Conservation (phyloP, 2,113 vertebrate genomes). For the Telmatochromis brachygnathus region DNA sequence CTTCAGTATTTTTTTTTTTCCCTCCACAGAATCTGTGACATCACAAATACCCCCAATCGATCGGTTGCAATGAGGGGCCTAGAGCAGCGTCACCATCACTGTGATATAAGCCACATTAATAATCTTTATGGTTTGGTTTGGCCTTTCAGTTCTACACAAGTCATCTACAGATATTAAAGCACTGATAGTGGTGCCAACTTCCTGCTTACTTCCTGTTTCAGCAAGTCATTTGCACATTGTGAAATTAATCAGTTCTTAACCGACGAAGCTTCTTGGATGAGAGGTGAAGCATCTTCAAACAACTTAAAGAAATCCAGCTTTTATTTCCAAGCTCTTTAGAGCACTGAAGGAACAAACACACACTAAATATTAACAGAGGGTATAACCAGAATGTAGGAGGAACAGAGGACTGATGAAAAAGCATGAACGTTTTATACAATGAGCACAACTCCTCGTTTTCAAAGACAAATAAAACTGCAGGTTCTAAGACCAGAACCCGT, state of each 20-base stretch:
- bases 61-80: accelerated
- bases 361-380: not conserved
- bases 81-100: not conserved
- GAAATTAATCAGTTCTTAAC: not conserved
- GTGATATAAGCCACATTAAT: not conserved
- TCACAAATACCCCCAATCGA: accelerated
- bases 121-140: not conserved
- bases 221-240: accelerated
- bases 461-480: not conserved
- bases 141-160: not conserved
- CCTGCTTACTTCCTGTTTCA: not conserved
- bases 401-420: not conserved
- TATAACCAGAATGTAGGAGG: accelerated
- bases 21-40: not conserved
- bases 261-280: not conserved
- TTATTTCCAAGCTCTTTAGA: not conserved
- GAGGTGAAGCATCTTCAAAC: not conserved
- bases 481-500: accelerated
- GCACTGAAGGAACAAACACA: not conserved
- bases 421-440: not conserved
- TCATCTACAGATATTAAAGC: not conserved
- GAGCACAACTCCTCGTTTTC: not conserved
- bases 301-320: accelerated
- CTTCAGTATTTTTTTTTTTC: accelerated
- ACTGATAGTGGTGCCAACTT: not conserved